Base-by-base conservation (phyloP, 2,797 vertebrate genomes). In the Agapornis canus region DNA sequence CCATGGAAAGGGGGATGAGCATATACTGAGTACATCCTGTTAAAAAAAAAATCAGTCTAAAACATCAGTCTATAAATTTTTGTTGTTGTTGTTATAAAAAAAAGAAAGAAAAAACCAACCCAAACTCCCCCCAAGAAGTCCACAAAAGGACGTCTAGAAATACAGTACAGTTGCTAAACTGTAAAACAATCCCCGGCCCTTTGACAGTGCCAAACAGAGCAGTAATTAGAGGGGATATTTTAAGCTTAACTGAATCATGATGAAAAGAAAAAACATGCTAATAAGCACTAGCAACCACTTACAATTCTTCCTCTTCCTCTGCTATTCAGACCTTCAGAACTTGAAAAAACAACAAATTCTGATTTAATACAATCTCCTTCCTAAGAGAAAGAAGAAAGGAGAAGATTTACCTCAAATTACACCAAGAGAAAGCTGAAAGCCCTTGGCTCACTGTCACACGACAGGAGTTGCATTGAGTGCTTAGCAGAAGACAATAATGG, bases 191-290 rank as follows among this genome's bases (percentile, higher is more conserved):
- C 15, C 26, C 51, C 23, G 61, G 64, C 22, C 57, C 64, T 85
- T 32, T 54, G 66, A 81, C 39, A 82, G 56, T 45, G 49, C 75
- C 73, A 91, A 92, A 48, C 16, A 89, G 31, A 86, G 29, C 52
- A 91, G 32, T 63, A 94, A 93, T 76, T 57, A 69, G 14, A 83
- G 81, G 39, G 21, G 72, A 26, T 95, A 77, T 80, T 82, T 76
- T 92, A 92, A 83, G 69, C 25, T 78, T 93, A 93, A 95, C 7
- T 72, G 27, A 92, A 97, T 88, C 61, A 86, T 0, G 10, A 81
- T 35, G 39, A 94, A 88, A 78, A 94, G 71, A 86, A 92, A 89
- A 94, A 60, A 26, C 2, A 35, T 76, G 54, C 45, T 91, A 93
- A 96, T 43, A 86, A 93, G 52, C 35, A 91, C 49, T 70, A 92